These are phyloP conservation scores for Eutolmus rufibarbis DNA, from an alignment of 2,888 invertebrate species.

Conservation along the genomic window DNA sequence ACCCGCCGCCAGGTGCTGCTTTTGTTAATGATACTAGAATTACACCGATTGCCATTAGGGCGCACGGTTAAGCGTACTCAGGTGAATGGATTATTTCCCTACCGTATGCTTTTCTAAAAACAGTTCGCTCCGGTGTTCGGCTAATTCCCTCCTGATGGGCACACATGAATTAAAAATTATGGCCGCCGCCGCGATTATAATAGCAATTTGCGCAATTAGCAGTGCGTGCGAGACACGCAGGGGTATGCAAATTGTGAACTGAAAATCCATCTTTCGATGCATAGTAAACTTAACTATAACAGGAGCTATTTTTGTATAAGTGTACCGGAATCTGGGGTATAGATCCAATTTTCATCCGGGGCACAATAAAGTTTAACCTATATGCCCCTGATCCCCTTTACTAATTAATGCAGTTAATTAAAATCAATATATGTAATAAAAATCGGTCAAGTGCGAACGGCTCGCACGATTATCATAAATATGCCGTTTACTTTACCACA, in stretches of 20 bases:
- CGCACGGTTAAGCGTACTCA: constrained; percentile 17
- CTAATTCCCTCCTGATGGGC: background rate
- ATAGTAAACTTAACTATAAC: background rate
- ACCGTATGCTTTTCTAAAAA: background rate
- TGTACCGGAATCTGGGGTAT: background rate
- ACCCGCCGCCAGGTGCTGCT: background rate
- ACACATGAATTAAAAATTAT: constrained; percentile 5
- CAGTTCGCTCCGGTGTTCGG: background rate
- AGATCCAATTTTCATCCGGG: background rate
- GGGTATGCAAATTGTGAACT: background rate
- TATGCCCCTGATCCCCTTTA: background rate
- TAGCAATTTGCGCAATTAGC: background rate
- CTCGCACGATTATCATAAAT: background rate
- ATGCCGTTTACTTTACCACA: background rate
- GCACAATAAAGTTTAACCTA: background rate
- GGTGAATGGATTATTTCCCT: constrained; percentile 28
- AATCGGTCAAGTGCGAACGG: background rate
- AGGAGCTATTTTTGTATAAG: background rate
- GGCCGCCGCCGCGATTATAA: background rate
- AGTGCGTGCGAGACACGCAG: background rate
- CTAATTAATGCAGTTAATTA: background rate
- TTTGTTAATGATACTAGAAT: constrained; percentile 31
- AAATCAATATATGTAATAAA: background rate
- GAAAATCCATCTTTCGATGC: background rate
- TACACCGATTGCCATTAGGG: constrained; percentile 30